Evolutionary conservation across 2,113 vertebrate species (phyloP).

Genomic region (Fregata magnificens): DNA sequence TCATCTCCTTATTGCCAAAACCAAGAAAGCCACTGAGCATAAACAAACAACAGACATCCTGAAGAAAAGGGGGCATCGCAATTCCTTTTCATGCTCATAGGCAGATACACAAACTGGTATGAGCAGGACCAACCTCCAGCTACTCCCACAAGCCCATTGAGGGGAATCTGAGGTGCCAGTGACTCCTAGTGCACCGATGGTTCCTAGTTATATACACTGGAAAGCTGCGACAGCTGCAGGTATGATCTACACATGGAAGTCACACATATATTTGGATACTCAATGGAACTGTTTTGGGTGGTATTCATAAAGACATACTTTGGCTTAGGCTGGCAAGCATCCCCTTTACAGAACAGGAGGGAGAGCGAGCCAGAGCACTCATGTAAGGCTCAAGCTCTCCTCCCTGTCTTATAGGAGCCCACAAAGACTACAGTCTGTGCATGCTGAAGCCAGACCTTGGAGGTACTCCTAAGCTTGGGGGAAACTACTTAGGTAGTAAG

Average conservation of each 20-base stretch:
- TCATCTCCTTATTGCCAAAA: conserved; percentile 61
- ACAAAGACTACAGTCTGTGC: accelerated
- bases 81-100: not conserved
- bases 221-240: not conserved
- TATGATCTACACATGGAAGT: not conserved
- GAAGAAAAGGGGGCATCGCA: not conserved
- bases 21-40: not conserved
- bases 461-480: not conserved
- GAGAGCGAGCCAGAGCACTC: not conserved
- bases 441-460: not conserved
- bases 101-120: not conserved
- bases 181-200: not conserved
- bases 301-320: accelerated
- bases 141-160: not conserved
- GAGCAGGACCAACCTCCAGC: not conserved
- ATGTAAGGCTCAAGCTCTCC: not conserved
- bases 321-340: not conserved
- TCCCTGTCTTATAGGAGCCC: not conserved
- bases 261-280: accelerated
- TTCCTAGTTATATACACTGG: not conserved
- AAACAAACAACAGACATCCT: conserved; percentile 52
- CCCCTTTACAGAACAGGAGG: not conserved
- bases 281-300: not conserved
- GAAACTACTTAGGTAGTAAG: not conserved
- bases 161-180: not conserved